phyloP scores from a whole-genome alignment of 2,797 vertebrate species.

The Smutsia temminckii region DNA sequence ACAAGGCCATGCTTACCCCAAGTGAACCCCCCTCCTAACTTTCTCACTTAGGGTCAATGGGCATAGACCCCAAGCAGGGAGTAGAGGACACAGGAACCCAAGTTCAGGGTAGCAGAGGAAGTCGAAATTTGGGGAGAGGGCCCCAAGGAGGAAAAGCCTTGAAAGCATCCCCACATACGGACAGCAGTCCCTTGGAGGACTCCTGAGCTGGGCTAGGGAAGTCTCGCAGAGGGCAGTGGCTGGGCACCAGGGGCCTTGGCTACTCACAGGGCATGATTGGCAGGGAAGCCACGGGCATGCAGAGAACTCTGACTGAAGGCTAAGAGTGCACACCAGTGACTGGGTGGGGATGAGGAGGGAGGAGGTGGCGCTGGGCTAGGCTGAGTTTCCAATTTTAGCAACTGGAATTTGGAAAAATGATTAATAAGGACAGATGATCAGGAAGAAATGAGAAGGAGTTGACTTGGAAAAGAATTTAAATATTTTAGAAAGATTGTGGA shows the following conservation, averaged over 20 bases:
- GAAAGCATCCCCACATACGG: neutral
- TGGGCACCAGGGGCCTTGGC: neutral
- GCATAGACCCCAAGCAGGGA: neutral
- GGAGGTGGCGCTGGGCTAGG: accelerated
- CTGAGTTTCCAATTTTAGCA: neutral
- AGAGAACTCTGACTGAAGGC: accelerated
- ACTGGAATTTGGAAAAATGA: neutral
- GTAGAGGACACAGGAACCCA: neutral
- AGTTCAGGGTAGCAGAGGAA: neutral
- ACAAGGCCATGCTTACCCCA: accelerated
- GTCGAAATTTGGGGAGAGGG: neutral
- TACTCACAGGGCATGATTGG: too few relatives aligned
- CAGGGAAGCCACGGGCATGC: accelerated
- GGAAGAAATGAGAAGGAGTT: neutral
- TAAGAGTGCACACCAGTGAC: accelerated
- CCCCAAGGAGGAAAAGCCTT: neutral
- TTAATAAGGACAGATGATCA: neutral
- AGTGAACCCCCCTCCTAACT: neutral
- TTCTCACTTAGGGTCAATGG: neutral
- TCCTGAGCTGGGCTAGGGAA: neutral
- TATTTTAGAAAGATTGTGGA: neutral
- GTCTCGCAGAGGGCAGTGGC: neutral
- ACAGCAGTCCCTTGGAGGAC: neutral
- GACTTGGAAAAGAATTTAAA: neutral
- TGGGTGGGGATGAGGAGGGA: too few relatives aligned